Evolutionary conservation across 2,888 invertebrate species (phyloP).

Genomic region (Platycheirus albimanus): DNA sequence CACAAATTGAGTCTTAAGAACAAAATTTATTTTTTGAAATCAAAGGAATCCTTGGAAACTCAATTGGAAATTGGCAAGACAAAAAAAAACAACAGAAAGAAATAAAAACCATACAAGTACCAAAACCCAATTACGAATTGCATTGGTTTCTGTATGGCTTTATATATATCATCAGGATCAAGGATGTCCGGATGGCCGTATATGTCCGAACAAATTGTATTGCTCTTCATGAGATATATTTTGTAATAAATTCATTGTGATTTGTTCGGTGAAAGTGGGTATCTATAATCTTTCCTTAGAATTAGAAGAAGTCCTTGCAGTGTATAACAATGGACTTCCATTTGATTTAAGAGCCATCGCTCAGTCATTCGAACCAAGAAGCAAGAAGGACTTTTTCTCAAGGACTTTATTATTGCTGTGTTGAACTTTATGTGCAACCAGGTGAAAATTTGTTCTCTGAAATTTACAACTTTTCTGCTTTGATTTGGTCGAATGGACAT

Average conservation of each 20-base stretch:
- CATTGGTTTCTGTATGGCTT: constrained; percentile 47
- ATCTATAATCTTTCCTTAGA: constrained; percentile 10
- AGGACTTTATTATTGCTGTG: constrained; percentile 27
- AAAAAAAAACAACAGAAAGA: too few relatives aligned
- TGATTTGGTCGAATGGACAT: neutral
- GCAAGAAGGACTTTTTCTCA: neutral
- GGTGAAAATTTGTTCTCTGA: constrained; percentile 12
- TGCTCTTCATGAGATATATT: neutral
- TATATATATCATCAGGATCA: constrained; percentile 10
- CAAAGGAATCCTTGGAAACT: constrained; percentile 32
- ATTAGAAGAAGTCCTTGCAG: constrained; percentile 15
- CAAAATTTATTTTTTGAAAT: constrained; percentile 11
- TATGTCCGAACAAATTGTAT: constrained; percentile 23
- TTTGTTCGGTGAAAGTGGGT: constrained; percentile 3
- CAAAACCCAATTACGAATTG: constrained; percentile 56
- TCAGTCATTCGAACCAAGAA: too few relatives aligned
- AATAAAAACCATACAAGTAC: constrained; percentile 47
- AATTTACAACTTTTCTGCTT: neutral
- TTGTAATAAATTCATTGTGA: constrained; percentile 25
- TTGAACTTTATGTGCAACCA: constrained; percentile 24
- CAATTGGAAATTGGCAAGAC: constrained; percentile 16
- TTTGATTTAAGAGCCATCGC: constrained; percentile 30
- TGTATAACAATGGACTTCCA: constrained; percentile 37
- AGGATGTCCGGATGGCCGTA: neutral
- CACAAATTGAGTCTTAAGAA: constrained; percentile 49